phyloP scores from a whole-genome alignment of 92 coral and sea anemone genomes.

The Muricea muricata region DNA sequence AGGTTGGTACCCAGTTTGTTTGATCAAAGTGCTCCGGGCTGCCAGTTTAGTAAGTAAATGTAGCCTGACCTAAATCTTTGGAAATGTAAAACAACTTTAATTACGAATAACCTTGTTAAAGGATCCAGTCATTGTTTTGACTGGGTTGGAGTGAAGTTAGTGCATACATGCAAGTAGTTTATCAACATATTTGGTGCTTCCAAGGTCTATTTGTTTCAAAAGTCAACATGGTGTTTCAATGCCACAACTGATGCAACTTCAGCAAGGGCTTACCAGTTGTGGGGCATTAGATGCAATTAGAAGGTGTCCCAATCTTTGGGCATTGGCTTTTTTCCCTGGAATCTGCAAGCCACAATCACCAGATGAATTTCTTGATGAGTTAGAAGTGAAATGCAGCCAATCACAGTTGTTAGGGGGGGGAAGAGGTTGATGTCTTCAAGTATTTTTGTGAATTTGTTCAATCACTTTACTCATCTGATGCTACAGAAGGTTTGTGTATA shows the following conservation, averaged over 20 bases:
- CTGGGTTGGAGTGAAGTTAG: too few relatives aligned
- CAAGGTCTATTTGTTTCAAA: constrained; percentile 8
- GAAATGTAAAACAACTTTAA: too few relatives aligned
- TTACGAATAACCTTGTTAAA: too few relatives aligned
- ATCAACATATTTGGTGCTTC: too few relatives aligned
- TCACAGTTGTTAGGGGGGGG: background rate
- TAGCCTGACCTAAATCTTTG: too few relatives aligned
- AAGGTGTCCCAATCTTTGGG: constrained; percentile 5
- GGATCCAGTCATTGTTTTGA: too few relatives aligned
- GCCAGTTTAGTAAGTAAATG: constrained; percentile 13
- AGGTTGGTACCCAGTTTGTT: constrained; percentile 21
- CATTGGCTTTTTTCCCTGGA: background rate
- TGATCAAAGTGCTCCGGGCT: constrained; percentile 14
- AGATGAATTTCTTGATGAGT: constrained; percentile 3
- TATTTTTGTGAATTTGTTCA: constrained; percentile 2
- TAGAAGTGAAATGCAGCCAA: background rate
- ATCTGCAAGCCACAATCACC: background rate
- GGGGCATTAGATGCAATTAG: background rate
- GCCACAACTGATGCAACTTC: constrained; percentile 24
- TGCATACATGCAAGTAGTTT: too few relatives aligned
- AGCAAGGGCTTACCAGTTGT: constrained; percentile 8
- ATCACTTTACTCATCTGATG: background rate
- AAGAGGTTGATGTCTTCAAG: constrained; percentile 4
- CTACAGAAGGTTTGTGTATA: too few relatives aligned
- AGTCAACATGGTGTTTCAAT: background rate